A percentile compares a stretch with the other conserved stretches of the same genome.
Conservation (phyloP, 2,888 invertebrate species). For the Cephus nigrinus region DNA sequence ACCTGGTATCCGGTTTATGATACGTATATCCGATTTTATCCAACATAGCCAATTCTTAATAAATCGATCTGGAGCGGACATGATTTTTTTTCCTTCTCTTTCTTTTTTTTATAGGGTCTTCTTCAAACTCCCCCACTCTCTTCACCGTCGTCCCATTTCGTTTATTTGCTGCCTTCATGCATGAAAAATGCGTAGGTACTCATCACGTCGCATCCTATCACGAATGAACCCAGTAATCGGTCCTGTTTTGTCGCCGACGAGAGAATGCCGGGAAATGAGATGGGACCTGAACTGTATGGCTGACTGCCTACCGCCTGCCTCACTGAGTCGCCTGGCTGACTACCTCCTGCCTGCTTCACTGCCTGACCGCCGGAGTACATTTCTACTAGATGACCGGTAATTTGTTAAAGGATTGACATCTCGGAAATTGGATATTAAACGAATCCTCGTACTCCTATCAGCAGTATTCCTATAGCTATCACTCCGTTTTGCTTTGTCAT, state of each 20-base stretch:
- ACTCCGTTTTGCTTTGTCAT: neutral
- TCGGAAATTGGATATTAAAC: slow-evolving; percentile 62
- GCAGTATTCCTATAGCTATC: neutral
- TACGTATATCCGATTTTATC: neutral
- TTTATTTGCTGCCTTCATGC: neutral
- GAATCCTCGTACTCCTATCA: slow-evolving; percentile 11
- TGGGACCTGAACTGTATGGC: slow-evolving; percentile 16
- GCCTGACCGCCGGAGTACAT: neutral
- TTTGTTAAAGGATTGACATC: slow-evolving; percentile 59
- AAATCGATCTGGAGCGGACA: neutral
- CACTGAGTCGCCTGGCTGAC: neutral
- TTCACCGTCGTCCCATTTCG: neutral
- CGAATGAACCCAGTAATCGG: neutral
- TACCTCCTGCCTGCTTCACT: neutral
- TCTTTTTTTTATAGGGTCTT: neutral
- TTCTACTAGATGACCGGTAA: slow-evolving; percentile 45
- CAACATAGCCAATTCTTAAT: neutral
- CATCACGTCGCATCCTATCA: neutral
- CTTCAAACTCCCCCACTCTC: neutral
- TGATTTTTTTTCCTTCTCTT: neutral
- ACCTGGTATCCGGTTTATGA: neutral
- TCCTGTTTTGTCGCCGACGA: slow-evolving; percentile 1
- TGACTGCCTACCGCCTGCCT: neutral
- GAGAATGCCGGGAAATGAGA: slow-evolving; percentile 43
- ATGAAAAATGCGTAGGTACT: neutral